Percentiles rank a stretch among this genome's conserved stretches.
phyloP scores from a whole-genome alignment of 1,140 invertebrate species.

The Cyrtorhinus lividipennis region DNA sequence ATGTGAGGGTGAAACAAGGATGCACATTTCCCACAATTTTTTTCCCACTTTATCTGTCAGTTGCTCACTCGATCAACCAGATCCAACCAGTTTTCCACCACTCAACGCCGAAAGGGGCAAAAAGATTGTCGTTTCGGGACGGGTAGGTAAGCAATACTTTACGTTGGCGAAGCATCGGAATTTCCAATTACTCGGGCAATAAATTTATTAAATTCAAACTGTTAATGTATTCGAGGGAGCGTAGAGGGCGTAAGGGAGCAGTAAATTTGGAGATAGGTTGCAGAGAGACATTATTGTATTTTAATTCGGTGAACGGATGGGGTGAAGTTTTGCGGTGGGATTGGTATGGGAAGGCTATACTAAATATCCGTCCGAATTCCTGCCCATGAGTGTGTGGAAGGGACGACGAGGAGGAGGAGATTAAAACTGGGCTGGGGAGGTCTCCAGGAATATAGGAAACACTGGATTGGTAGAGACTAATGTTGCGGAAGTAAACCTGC shows the following conservation, averaged over 20 bases:
- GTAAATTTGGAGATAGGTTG: slow-evolving; percentile 1
- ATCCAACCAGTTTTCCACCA: too few relatives aligned
- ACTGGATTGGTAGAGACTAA: slow-evolving; percentile 3
- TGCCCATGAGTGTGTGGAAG: neutral
- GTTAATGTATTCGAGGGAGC: neutral
- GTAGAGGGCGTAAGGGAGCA: neutral
- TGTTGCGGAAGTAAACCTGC: slow-evolving; percentile 7
- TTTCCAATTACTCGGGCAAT: slow-evolving; percentile 4
- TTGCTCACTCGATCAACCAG: too few relatives aligned
- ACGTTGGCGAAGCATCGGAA: neutral
- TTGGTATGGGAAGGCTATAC: neutral
- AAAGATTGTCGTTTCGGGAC: too few relatives aligned
- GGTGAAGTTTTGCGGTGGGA: neutral
- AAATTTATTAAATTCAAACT: slow-evolving; percentile 9
- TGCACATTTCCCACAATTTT: too few relatives aligned
- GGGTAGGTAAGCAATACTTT: neutral
- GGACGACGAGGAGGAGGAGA: neutral
- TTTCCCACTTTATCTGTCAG: too few relatives aligned
- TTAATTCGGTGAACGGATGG: neutral
- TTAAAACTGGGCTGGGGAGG: neutral
- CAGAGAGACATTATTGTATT: slow-evolving; percentile 1
- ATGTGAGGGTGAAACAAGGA: too few relatives aligned
- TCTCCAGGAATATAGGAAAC: neutral
- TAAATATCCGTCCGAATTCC: slow-evolving; percentile 8
- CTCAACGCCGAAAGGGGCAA: too few relatives aligned